A percentile compares a stretch with the other conserved stretches of the same genome.
These are phyloP conservation scores for Drosophila watanabei DNA, from an alignment of 1,140 invertebrate genomes.

Conservation along the genomic window DNA sequence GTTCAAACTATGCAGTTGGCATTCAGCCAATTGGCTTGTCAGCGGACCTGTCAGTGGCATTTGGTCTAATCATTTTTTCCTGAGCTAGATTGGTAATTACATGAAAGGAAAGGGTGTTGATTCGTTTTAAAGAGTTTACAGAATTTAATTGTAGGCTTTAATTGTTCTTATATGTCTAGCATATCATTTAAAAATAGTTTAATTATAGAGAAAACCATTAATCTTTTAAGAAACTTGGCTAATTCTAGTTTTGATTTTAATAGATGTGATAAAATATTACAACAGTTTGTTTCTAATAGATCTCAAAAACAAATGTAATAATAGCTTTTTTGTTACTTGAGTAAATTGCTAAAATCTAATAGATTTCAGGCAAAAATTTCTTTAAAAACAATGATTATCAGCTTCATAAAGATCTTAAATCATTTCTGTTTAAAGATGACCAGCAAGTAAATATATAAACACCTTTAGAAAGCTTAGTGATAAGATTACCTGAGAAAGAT, in stretches of 20 bases:
- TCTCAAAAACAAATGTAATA: background rate
- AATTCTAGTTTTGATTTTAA: too few relatives aligned
- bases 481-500: slow-evolving; percentile 25
- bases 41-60: slow-evolving; percentile 34
- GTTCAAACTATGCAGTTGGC: slow-evolving; percentile 35
- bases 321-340: background rate
- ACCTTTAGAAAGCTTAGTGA: background rate
- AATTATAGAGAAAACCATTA: background rate
- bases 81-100: slow-evolving; percentile 10
- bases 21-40: slow-evolving; percentile 63
- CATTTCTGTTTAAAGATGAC: background rate
- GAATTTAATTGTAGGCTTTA: background rate
- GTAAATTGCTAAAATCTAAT: background rate
- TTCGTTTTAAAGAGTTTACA: background rate
- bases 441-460: background rate
- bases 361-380: background rate
- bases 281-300: background rate
- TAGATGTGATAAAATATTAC: background rate
- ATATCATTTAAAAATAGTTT: background rate
- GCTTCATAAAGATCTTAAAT: background rate
- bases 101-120: background rate
- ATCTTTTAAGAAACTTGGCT: background rate
- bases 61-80: slow-evolving; percentile 34
- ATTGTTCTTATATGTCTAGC: background rate
- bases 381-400: background rate